These are phyloP conservation scores for Poeciliopsis turrubarensis DNA, from an alignment of 2,113 vertebrate species.

Conservation along the genomic window DNA sequence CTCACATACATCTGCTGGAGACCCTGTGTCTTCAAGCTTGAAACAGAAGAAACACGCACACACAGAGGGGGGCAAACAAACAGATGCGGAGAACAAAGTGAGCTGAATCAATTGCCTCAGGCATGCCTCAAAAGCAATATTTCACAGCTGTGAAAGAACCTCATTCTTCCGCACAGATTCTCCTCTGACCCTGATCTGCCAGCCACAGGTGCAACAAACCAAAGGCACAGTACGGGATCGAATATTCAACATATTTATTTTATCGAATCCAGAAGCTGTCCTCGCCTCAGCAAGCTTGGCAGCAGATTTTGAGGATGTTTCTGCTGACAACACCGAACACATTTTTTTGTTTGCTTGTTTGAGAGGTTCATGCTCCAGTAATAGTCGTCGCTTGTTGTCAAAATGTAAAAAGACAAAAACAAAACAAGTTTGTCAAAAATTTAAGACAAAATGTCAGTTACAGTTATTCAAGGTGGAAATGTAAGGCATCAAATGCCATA, in stretches of 20 bases:
- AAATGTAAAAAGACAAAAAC: neutral
- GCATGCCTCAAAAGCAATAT: slow-evolving; percentile 53
- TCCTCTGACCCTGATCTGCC: slow-evolving; percentile 44
- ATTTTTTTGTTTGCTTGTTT: neutral
- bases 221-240: slow-evolving; percentile 31
- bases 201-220: slow-evolving; percentile 18
- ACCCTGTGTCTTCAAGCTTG: slow-evolving; percentile 72
- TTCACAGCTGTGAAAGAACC: slow-evolving; percentile 32
- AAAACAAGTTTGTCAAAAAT: neutral
- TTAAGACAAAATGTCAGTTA: neutral
- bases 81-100: slow-evolving; percentile 36
- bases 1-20: slow-evolving; percentile 60
- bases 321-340: neutral
- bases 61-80: slow-evolving; percentile 13
- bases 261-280: neutral
- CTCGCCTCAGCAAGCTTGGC: neutral
- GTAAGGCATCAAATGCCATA: neutral
- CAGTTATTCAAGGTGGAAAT: neutral
- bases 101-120: slow-evolving; percentile 55
- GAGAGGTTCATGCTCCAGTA: neutral
- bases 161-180: slow-evolving; percentile 31
- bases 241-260: slow-evolving; percentile 31
- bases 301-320: neutral
- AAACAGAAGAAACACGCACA: slow-evolving; percentile 34
- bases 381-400: neutral